Percentiles rank a stretch among this genome's conserved stretches.
These are phyloP conservation scores for Hirtodrosophila cameraria DNA, from an alignment of 2,888 invertebrate genomes.

Conservation along the genomic window DNA sequence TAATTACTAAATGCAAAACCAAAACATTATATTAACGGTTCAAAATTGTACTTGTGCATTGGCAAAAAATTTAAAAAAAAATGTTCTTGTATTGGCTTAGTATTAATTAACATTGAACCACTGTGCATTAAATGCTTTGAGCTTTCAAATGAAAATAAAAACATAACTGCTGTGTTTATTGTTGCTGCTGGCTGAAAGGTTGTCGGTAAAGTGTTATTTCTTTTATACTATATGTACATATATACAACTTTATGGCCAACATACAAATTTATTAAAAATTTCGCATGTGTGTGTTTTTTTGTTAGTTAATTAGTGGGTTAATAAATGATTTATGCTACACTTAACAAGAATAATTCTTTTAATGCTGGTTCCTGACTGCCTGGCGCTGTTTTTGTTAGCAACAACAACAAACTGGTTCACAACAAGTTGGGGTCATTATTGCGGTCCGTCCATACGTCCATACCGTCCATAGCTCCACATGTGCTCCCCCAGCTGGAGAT, in stretches of 20 bases:
- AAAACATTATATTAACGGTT: too few relatives aligned
- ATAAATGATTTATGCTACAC: constrained; percentile 67
- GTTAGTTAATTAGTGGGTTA: constrained; percentile 28
- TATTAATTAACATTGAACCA: constrained; percentile 23
- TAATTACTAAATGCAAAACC: too few relatives aligned
- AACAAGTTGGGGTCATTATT: constrained; percentile 33
- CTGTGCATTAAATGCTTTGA: constrained; percentile 50
- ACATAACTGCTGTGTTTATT: constrained; percentile 62
- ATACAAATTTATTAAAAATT: constrained; percentile 47
- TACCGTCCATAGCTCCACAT: constrained; percentile 29
- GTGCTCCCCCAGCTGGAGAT: constrained; percentile 2
- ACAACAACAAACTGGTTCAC: constrained; percentile 60
- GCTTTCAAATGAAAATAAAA: constrained; percentile 70
- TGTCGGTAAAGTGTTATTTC: constrained; percentile 50
- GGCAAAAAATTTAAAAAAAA: too few relatives aligned
- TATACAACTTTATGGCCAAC: constrained; percentile 40
- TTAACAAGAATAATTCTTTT: constrained; percentile 71
- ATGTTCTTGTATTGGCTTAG: too few relatives aligned
- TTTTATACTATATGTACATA: too few relatives aligned
- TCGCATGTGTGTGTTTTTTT: constrained; percentile 7
- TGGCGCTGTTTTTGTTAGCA: constrained; percentile 23
- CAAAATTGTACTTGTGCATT: too few relatives aligned
- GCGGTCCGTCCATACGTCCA: constrained; percentile 18
- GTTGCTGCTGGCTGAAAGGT: constrained; percentile 34
- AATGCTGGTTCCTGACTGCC: constrained; percentile 33